Conservation (phyloP, 2,113 vertebrate species). For the Dicentrarchus labrax region DNA sequence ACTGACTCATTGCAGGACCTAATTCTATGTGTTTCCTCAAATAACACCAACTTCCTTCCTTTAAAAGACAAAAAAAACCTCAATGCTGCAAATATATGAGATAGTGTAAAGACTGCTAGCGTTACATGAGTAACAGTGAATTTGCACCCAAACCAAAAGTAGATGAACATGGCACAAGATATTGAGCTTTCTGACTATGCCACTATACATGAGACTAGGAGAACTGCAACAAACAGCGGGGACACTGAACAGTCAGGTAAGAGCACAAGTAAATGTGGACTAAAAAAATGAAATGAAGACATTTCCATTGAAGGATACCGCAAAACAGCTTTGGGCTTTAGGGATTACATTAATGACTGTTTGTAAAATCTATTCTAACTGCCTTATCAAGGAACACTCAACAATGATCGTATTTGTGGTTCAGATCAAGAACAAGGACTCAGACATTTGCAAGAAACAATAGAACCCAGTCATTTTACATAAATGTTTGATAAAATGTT, state of each 20-base stretch:
- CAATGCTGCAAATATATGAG: neutral
- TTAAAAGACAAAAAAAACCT: accelerated
- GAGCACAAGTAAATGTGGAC: neutral
- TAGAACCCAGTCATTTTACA: neutral
- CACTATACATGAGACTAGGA: neutral
- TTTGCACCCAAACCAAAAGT: neutral
- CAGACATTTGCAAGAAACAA: neutral
- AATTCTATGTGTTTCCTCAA: neutral
- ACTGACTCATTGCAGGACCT: neutral
- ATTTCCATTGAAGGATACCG: neutral
- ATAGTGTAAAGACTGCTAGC: accelerated
- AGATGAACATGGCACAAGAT: slow-evolving; percentile 32
- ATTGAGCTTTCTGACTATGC: slow-evolving; percentile 14
- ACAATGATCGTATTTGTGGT: neutral
- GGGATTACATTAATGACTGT: neutral
- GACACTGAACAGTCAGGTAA: slow-evolving; percentile 48
- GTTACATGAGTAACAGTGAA: neutral
- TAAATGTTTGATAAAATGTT: neutral
- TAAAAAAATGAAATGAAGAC: neutral
- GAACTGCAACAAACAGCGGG: accelerated
- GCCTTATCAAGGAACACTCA: neutral
- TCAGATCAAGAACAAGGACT: neutral
- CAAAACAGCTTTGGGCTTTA: neutral
- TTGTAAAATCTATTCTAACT: neutral
- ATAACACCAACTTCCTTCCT: neutral